Base-by-base conservation (phyloP, 2,888 invertebrate genomes). In the Platycheirus albimanus region DNA sequence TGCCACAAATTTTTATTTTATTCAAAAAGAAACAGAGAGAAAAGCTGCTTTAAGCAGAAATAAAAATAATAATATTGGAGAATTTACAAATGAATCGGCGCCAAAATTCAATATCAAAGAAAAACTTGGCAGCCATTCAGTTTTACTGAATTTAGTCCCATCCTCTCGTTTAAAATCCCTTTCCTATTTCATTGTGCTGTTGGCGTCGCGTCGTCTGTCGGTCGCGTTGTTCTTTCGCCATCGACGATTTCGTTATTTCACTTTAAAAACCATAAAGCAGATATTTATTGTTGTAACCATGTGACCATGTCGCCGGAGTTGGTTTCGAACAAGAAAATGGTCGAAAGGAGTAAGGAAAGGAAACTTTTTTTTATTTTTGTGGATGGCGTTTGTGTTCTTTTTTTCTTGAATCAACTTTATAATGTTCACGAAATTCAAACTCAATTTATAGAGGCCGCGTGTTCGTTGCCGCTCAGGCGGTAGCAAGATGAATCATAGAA, bases 51-150 rank as follows among this genome's bases (percentile, higher is more conserved):
- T 71, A 61, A 77, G 64, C 76, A 61, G 77, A 81, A 76, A 81
- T 71, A 71, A 71, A 81, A 81, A 81, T 77, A 81, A 81, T 81
- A 81, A 77, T 75, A 77, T 71, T 71, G 52, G 66, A 77, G 45
- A 81, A 77, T 77, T 77, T 77, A 77, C 81, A 81, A 72, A 81
- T 77, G 71, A 71, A 77, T 77, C 77, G 77, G 67, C 77, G 81
- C 77, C 77, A 76, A 81, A 81, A 76, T 77, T 81, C 70, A 77
- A 71, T 71, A 81, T 77, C 71, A 71, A 77, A 77, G 66, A 54
- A 71, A 81, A 81, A 81, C 76, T 81, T 81, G 80, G 80, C 80
- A 81, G 30, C 70, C 66, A 77, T 71, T 81, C 77, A 77, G 66
- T 67, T 66, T 47, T 52, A 3, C 33, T 7, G 30, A 58, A 45